Conservation (phyloP, 2,888 invertebrate species). For the Lutraria lutraria region DNA sequence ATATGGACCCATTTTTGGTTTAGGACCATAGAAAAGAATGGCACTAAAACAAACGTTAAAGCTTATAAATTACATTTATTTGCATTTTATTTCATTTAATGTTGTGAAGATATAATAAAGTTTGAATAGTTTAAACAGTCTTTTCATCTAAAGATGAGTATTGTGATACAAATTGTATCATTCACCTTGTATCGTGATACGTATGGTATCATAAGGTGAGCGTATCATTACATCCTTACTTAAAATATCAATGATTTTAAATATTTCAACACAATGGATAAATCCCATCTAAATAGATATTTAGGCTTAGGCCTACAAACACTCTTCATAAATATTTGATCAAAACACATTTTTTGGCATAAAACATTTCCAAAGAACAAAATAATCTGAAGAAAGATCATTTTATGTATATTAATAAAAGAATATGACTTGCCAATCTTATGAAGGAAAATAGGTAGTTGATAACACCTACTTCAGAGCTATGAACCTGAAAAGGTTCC, state of each 20-base stretch:
- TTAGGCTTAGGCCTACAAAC: neutral
- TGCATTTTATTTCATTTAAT: too few relatives aligned
- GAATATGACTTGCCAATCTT: conserved; percentile 48
- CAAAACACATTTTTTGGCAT: conserved; percentile 30
- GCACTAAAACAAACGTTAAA: too few relatives aligned
- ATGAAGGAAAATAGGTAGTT: conserved; percentile 28
- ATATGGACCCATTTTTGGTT: too few relatives aligned
- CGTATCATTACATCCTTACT: too few relatives aligned
- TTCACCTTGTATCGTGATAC: too few relatives aligned
- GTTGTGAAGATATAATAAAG: too few relatives aligned
- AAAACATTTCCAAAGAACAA: conserved; percentile 52
- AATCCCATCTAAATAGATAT: conserved; percentile 26
- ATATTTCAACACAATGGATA: conserved; percentile 13
- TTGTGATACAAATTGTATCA: too few relatives aligned
- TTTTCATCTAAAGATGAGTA: too few relatives aligned
- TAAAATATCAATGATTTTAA: neutral
- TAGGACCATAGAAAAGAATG: too few relatives aligned
- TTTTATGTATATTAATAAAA: conserved; percentile 58
- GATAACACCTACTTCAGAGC: conserved; percentile 53
- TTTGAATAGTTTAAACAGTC: too few relatives aligned
- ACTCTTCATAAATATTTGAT: conserved; percentile 16
- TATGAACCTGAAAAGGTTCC: conserved; percentile 42
- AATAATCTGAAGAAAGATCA: conserved; percentile 58
- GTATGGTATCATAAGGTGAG: too few relatives aligned
- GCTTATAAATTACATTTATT: too few relatives aligned